Evolutionary conservation across 2,797 vertebrate species (phyloP).

Genomic region (Melanotaenia trifasciata): DNA sequence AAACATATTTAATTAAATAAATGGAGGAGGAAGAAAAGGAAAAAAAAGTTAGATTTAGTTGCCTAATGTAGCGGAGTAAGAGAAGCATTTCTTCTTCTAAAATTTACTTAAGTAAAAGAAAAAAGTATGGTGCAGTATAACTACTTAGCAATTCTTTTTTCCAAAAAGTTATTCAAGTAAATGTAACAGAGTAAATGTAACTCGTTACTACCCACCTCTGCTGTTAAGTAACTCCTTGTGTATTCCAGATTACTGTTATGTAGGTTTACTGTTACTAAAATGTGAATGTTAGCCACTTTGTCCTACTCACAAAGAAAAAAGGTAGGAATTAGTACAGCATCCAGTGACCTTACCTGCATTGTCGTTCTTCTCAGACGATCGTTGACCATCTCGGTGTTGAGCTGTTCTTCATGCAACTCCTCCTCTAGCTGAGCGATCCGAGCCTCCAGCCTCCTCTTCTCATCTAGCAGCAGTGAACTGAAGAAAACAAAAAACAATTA

Average conservation of each 20-base stretch:
- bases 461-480: constrained; percentile 89
- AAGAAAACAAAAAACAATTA: background rate
- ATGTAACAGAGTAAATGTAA: too few species aligned
- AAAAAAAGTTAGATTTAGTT: too few species aligned
- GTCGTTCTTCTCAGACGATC: constrained; percentile 91
- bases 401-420: constrained; percentile 94
- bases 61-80: too few species aligned
- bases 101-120: too few species aligned
- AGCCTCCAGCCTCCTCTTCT: constrained; percentile 92
- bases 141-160: too few species aligned
- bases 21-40: too few species aligned
- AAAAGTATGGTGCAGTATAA: too few species aligned
- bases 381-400: constrained; percentile 91
- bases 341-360: constrained; percentile 84
- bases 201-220: too few species aligned
- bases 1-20: too few species aligned
- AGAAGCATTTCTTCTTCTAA: too few species aligned
- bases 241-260: background rate
- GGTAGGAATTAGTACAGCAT: too few species aligned
- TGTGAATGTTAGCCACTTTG: background rate
- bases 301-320: background rate
- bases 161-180: too few species aligned
- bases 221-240: background rate
- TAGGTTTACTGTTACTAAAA: background rate
- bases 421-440: constrained; percentile 94